Evolutionary conservation across 2,797 vertebrate genomes (phyloP).

Genomic region (Epinephelus awoara): DNA sequence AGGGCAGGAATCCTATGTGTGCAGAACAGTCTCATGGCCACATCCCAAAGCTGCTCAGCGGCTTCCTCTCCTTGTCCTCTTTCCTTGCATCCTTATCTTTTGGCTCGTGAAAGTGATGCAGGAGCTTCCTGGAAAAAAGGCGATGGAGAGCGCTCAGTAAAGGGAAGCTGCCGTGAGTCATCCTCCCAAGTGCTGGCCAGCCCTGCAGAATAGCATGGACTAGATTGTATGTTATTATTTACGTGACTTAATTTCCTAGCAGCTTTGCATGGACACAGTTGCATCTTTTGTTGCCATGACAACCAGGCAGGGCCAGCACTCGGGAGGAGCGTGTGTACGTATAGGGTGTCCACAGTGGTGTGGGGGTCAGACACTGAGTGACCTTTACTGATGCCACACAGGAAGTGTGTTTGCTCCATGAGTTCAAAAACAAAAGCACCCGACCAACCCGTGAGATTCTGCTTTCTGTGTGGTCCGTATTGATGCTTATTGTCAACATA

Average conservation of each 20-base stretch:
- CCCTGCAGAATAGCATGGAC: constrained; percentile 42
- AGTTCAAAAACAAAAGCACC: constrained; percentile 53
- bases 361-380: constrained; percentile 48
- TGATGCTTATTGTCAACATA: constrained; percentile 81
- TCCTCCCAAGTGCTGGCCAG: constrained; percentile 45
- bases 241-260: constrained; percentile 58
- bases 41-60: constrained; percentile 8
- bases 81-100: constrained; percentile 24
- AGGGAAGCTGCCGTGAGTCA: constrained; percentile 31
- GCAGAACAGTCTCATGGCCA: constrained; percentile 31
- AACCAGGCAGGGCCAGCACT: constrained; percentile 42
- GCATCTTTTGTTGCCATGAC: constrained; percentile 49
- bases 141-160: constrained; percentile 12
- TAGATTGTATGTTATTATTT: constrained; percentile 59
- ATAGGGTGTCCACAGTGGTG: constrained; percentile 5
- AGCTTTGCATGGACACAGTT: constrained; percentile 63
- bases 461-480: constrained; percentile 78
- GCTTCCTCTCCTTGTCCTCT: constrained; percentile 29
- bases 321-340: constrained; percentile 12
- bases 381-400: constrained; percentile 56
- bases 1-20: constrained; percentile 57
- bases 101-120: constrained; percentile 22
- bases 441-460: constrained; percentile 68
- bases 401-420: constrained; percentile 48
- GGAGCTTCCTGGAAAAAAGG: constrained; percentile 31